Conservation (phyloP, 2,797 vertebrate species). For the Urosaurus nigricauda region DNA sequence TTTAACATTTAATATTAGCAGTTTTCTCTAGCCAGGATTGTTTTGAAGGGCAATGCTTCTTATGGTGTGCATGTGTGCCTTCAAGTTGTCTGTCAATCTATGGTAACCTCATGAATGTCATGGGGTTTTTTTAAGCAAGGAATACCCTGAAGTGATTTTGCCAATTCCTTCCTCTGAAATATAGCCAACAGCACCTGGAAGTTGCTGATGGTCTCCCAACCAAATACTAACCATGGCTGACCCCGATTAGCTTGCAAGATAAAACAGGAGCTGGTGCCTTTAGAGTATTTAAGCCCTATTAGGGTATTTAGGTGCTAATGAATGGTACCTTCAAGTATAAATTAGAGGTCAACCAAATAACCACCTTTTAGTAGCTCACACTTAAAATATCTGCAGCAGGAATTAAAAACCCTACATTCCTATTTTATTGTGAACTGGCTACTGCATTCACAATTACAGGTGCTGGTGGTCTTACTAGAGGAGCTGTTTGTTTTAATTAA, state of each 20-base stretch:
- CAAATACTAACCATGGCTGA: no score
- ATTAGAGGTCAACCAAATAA: background rate
- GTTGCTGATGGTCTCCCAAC: no score
- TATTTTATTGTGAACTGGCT: background rate
- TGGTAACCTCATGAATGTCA: no score
- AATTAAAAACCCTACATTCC: background rate
- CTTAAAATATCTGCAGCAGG: conserved; percentile 11
- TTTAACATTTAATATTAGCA: background rate
- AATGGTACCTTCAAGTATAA: conserved; percentile 6
- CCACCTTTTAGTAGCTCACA: background rate
- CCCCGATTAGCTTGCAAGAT: no score
- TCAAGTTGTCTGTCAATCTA: no score
- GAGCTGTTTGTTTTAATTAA: background rate
- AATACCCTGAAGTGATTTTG: no score
- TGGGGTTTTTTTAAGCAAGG: no score
- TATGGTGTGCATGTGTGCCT: background rate
- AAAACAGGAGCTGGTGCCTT: no score
- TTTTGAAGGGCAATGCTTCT: conserved; percentile 4
- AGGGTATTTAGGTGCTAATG: background rate
- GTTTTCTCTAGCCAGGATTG: background rate
- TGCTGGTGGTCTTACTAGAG: background rate
- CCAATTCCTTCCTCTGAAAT: no score
- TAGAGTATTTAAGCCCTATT: no score
- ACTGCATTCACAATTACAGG: background rate
- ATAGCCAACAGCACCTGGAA: no score